Evolutionary conservation across 2,888 invertebrate genomes (phyloP), one percentile per base, ranked within the genome.

Genomic region (Ormia ochracea): DNA sequence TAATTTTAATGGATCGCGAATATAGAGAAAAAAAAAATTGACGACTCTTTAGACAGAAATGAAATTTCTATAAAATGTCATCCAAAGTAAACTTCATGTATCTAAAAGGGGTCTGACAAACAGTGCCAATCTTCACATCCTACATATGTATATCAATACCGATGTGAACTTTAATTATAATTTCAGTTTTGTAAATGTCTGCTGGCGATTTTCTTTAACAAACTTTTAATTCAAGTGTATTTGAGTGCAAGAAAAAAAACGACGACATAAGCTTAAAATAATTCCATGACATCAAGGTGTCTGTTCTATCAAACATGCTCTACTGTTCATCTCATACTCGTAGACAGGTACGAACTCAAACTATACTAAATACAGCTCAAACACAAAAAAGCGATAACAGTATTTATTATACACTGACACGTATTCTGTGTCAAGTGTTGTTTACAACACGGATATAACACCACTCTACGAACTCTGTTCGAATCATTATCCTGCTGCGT

Each of bases 371-470:
- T n/a, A n/a, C n/a, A n/a, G n/a, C 50, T 41, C 33, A 52, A 23
- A 23, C 52, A 43, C 33, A 43, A 52, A 26, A 43, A 38, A 52
- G 31, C 61, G 31, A 33, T 33, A 63, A 38, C 63, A 41, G 12
- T 14, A 14, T 33, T 63, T 26, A 28, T 3, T 14, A 14, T 48
- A 38, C 45, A 58, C n/a, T 56, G 38, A 50, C 78, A 78, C 66
- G 78, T 74, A 76, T 80, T 80, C 66, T 80, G 70, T 76, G 79
- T 80, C 79, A 75, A 80, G 75, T 80, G 45, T 56, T 66, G 59
- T 76, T 76, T 56, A 80, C 76, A 72, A 68, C 72, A 66, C 28
- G n/a, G 41, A 68, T 66, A 38, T 26, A 36, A 70, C 9, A 50
- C 38, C 65, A 38, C 63, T 28, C n/a, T 23, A 14, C 23, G 19